Conservation (phyloP, 35 echinoderm and acorn worm species). For the Diadema setosum region DNA sequence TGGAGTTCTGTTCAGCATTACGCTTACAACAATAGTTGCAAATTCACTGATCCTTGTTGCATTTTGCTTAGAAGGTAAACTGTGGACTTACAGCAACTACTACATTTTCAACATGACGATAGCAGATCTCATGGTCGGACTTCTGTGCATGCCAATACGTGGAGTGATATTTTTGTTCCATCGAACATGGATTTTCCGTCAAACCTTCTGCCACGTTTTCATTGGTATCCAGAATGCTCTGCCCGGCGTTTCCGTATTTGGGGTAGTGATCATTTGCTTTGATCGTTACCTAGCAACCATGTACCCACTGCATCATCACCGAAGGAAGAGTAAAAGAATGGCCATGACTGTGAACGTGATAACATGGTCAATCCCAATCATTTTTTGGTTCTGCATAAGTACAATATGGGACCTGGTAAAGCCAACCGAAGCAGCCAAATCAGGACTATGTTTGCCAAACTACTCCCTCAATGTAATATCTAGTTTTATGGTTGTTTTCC, state of each 20-base stretch:
- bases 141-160: constrained; percentile 3
- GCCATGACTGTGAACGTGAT: not conserved
- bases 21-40: not conserved
- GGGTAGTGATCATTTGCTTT: not conserved
- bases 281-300: constrained; percentile 36
- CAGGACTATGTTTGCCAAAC: not conserved
- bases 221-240: not conserved
- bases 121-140: not conserved
- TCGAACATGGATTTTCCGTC: constrained; percentile 12
- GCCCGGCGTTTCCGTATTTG: not conserved
- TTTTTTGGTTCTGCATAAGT: constrained; percentile 1
- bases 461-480: not conserved
- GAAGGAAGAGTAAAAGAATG: not conserved
- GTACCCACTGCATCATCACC: constrained; percentile 1
- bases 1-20: not conserved
- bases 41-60: not conserved
- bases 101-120: constrained; percentile 5
- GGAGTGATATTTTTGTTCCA: not conserved
- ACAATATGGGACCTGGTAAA: not conserved
- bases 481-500: not conserved
- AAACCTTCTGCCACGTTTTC: not conserved
- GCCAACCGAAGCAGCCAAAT: not conserved
- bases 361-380: not conserved
- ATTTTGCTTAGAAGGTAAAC: not conserved
- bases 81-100: constrained; percentile 6